Evolutionary conservation across 2,888 invertebrate genomes (phyloP), one percentile per base, ranked within the genome.

Genomic region (Caenorhabditis afra): DNA sequence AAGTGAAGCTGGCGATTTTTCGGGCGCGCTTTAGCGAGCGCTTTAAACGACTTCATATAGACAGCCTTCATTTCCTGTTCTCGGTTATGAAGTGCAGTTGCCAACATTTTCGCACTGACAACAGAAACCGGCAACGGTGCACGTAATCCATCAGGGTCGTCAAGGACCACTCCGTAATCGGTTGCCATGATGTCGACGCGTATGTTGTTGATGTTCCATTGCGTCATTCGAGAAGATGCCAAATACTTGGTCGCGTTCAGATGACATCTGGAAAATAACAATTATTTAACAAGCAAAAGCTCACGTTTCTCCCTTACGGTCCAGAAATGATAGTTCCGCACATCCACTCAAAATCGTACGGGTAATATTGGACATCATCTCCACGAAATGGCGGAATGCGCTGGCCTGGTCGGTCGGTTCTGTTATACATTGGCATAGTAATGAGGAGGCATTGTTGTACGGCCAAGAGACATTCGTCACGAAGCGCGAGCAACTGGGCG

Each of bases 251-350:
- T 44, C 12, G 50, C 64, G 0, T 18, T 12, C 14, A 64, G 8
- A 7, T 64, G 41, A 16, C 35, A 20, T 4, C 68, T 68, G 68
- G 35, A 68, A 23, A 22, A 50, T 50, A 16, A 49, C 10, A 4
- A 37, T 39, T 1, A 35, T 20, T 45, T 18, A 22, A 58, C 29
- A 29, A 5, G 29, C n/a, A n/a, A n/a, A n/a, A n/a, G n/a, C n/a
- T 29, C 29, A 29, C 29, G 7, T 29, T 29, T 7, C 29, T 29
- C 29, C 7, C 73, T 50, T 37, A 71, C 71, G 55, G 55, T 71
- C 73, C 73, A 20, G 64, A 58, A 16, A 58, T 44, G 2, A 64
- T 50, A 1, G n/a, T 23, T 52, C 73, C 73, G 12, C 73, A 73
- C 0, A 73, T 8, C 50, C 50, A 73, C 7, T 57, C 64, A 20